Evolutionary conservation across 2,113 vertebrate genomes (phyloP), one percentile per base, ranked within the genome.

Genomic region (Maccullochella peelii): DNA sequence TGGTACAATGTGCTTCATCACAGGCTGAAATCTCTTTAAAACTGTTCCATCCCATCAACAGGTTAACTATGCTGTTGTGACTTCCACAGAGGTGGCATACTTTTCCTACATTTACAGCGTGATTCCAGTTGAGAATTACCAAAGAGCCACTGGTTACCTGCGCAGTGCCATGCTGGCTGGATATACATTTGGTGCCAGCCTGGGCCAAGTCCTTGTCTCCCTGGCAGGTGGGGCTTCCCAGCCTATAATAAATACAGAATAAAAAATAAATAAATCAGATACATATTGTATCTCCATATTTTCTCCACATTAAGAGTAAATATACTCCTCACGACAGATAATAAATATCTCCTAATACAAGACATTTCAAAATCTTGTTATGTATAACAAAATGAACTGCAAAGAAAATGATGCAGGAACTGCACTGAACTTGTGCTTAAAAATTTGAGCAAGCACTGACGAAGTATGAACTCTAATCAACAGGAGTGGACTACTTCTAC

Each of bases 41-140:
- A 38, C 9, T n/a, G 8, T 38, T 42, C 6, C 33, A 10, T 90
- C 27, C 9, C 4, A 38, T 68, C 61, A 49, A 87, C 85, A 93
- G 91, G 76, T 95, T 59, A 94, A 90, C 86, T 93, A 86, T 79
- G 94, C 83, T 2, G 85, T 95, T 1, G 94, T 93, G 77, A 94
- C 94, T 11, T 91, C 95, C 36, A 94, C 95, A 25, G 95, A 96
- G 21, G 95, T 95, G 59, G 95, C 92, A 27, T 95, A 95, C 80
- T 93, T 95, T 36, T 95, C 95, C 62, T 95, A 95, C 58, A 95
- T 96, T 83, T 96, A 96, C 88, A 95, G 93, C 1, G 62, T 95
- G 11, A 94, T 96, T 69, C 87, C 94, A 42, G 16, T 79, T 9
- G 90, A 94, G 44, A 80, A 82, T 69, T 96, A 94, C 81, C 95